phyloP scores from a whole-genome alignment of 1,140 invertebrate species.

The Agraylea sexmaculata region DNA sequence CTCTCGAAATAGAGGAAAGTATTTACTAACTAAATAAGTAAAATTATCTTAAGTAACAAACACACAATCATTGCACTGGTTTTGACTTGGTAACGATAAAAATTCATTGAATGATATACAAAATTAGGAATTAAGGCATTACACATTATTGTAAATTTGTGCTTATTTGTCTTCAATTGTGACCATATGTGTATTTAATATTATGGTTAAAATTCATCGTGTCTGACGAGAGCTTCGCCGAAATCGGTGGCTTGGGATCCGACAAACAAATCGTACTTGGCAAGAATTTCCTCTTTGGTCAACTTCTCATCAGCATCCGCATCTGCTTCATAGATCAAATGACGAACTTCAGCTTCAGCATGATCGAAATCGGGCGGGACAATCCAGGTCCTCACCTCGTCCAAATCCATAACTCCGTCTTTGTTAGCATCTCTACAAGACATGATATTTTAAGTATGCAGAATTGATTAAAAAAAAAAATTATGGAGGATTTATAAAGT shows the following conservation, averaged over 20 bases:
- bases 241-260: slow-evolving; percentile 98
- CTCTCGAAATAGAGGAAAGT: no score
- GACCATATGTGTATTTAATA: no score
- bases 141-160: no score
- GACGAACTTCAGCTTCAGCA: slow-evolving; percentile 86
- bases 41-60: no score
- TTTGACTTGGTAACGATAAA: no score
- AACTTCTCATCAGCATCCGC: slow-evolving; percentile 79
- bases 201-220: slow-evolving; percentile 91
- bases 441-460: not conserved
- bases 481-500: not conserved
- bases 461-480: not conserved
- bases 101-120: no score
- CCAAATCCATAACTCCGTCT: slow-evolving; percentile 79
- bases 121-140: no score
- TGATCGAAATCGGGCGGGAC: slow-evolving; percentile 94
- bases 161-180: no score
- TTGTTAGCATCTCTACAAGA: slow-evolving; percentile 59
- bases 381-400: slow-evolving; percentile 90
- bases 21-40: no score
- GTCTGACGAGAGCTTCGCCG: slow-evolving; percentile 85
- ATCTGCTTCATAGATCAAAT: slow-evolving; percentile 93
- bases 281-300: slow-evolving; percentile 83
- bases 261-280: slow-evolving; percentile 96
- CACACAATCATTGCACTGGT: no score